Evolutionary conservation across 2,113 vertebrate genomes (phyloP), one percentile per base, ranked within the genome.

Genomic region (Scomber scombrus): DNA sequence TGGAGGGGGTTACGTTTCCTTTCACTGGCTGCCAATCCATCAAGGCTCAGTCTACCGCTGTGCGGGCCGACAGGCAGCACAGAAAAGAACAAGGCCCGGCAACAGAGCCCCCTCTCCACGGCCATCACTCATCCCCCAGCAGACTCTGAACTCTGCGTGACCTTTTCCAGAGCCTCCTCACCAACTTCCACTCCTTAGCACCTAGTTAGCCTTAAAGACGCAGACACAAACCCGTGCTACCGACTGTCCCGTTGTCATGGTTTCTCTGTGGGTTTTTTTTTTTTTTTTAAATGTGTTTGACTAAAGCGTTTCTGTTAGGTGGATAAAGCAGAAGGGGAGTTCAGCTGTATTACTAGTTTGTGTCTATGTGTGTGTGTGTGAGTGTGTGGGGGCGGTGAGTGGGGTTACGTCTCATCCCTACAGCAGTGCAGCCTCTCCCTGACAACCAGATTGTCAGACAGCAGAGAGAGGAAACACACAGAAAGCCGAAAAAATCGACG

Each of bases 21-120:
- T 97, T 97, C 96, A 97, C 94, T 92, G 90, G 85, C 95, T 96
- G 96, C 97, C 97, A 97, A 98, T 98, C 97, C 95, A 97, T 98
- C 97, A 98, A 94, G 95, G 94, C 95, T 95, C 96, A 95, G 97
- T 95, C 96, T 96, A 96, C 96, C 81, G 95, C 97, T 97, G 97
- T 93, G 97, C 96, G 91, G 94, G 95, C 95, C 94, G 96, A 97
- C 96, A 94, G 95, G 95, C 95, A 63, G 91, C 43, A 90, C 94
- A 95, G 95, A 95, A 94, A 95, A 94, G 95, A 96, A 96, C 96
- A 96, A 96, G 95, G 93, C 95, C 93, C 93, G 80, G 95, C 95
- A 93, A 95, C 63, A 95, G 95, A 96, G 88, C 93, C 95, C 96
- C 96, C 94, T 95, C 94, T 91, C 95, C 92, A 89, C 86, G 87